A percentile compares a stretch with the other conserved stretches of the same genome.
phyloP scores from a whole-genome alignment of 2,797 vertebrate genomes.

The Characodon lateralis region DNA sequence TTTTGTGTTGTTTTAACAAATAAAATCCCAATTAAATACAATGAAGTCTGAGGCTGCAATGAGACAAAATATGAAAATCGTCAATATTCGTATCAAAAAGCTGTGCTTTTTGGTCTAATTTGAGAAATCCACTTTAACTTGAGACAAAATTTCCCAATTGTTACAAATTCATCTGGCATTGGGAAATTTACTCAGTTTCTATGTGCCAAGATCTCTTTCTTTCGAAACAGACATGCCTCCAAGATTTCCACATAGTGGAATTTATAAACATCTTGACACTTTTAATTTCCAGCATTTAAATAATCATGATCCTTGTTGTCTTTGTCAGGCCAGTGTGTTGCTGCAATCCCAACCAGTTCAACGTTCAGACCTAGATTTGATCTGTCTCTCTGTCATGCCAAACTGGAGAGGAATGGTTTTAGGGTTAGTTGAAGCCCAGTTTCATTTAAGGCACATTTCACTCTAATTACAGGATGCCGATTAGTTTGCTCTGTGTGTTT shows the following conservation, averaged over 20 bases:
- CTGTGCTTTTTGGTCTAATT: background rate
- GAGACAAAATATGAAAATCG: too few species aligned
- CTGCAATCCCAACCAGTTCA: slow-evolving; percentile 64
- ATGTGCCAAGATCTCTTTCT: background rate
- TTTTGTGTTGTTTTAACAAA: too few species aligned
- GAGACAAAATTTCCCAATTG: background rate
- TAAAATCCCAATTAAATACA: too few species aligned
- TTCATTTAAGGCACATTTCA: too few species aligned
- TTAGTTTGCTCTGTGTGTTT: background rate
- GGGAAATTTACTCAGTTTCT: background rate
- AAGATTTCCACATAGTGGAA: background rate
- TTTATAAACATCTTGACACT: background rate
- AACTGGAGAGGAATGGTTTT: slow-evolving; percentile 74
- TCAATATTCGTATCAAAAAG: background rate
- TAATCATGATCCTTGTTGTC: background rate
- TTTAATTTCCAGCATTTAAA: background rate
- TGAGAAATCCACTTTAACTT: background rate
- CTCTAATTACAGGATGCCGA: background rate
- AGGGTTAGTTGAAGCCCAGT: slow-evolving; percentile 58
- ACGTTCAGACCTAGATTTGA: slow-evolving; percentile 74
- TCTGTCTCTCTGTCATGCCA: slow-evolving; percentile 65
- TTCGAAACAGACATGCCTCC: background rate
- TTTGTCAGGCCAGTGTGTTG: slow-evolving; percentile 75
- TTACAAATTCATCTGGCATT: background rate
- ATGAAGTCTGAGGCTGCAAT: too few species aligned